Evolutionary conservation across 2,888 invertebrate genomes (phyloP), one percentile per base, ranked within the genome.

Genomic region (Nymphalis c-album): DNA sequence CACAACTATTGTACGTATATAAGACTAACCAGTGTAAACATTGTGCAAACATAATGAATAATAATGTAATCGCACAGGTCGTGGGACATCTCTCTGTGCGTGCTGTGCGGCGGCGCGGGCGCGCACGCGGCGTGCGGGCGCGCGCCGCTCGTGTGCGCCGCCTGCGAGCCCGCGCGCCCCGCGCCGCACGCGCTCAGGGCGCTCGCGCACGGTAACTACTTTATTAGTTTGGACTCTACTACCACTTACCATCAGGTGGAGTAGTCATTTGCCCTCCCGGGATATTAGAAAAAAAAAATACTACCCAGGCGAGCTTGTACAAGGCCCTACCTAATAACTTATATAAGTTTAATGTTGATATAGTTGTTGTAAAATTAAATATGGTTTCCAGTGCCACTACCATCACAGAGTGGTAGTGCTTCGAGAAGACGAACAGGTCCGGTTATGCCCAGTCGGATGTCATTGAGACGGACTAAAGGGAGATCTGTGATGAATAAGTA

Each of bases 361-460:
- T 1, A 6, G 7, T 35, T 7, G 6, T 6, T 35, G 31, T 31
- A 31, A 31, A 7, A 18, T 48, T 48, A 46, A 55, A 13, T 55
- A 35, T 66, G 20, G 26, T 16, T 77, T 78, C 0, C 82, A 90
- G 90, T 85, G 26, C 81, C 85, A 6, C 55, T 75, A 0, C 76
- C 78, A 4, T 84, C 7, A 70, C 78, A 20, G 80, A 86, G 57
- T 78, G 82, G n/a, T 22, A 65, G 2, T 22, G 16, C 57, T 40
- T 63, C 22, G 18, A 17, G 46, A 22, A 4, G 69, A 58, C 61
- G 76, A 0, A 74, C 63, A 26, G 81, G 86, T 0, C 88, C 85
- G 0, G 61, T 85, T 0, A 91, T 91, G 91, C 85, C 89, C 2
- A 76, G 83, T 7, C 76, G 91, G 0, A 91, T 91, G 91, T 91